Evolutionary conservation across 2,113 vertebrate species (phyloP).

Genomic region (Phaetusa simplex): DNA sequence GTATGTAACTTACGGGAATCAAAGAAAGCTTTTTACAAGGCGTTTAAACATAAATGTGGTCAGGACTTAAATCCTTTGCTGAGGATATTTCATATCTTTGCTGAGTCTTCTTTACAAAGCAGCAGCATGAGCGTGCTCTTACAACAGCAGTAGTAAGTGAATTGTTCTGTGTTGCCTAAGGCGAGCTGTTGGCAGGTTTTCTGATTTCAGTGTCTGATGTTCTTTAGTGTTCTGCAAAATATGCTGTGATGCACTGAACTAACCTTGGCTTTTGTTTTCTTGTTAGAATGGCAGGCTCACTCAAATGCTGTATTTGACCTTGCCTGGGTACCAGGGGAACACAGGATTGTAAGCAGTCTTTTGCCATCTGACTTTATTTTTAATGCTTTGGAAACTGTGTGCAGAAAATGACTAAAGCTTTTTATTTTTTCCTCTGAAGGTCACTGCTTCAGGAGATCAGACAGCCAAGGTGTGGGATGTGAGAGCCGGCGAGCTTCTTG

Average conservation of each 20-base stretch:
- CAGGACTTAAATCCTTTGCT: neutral
- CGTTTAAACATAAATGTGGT: neutral
- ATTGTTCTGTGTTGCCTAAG: neutral
- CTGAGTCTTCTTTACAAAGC: neutral
- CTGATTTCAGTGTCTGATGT: neutral
- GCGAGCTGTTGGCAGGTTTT: neutral
- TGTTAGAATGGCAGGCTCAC: constrained; percentile 92
- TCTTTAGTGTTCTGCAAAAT: neutral
- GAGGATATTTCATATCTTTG: neutral
- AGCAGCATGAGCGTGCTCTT: neutral
- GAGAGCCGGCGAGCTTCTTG: constrained; percentile 85
- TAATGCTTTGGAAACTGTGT: neutral
- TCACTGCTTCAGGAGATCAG: constrained; percentile 95
- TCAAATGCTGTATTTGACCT: constrained; percentile 97
- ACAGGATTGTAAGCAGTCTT: constrained; percentile 83
- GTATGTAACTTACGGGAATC: neutral
- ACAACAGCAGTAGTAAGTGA: neutral
- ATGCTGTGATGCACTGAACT: neutral
- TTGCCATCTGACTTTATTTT: constrained; percentile 13
- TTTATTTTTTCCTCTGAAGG: constrained; percentile 73
- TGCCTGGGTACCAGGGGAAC: constrained; percentile 92
- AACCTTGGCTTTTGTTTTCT: constrained; percentile 45
- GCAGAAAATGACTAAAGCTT: constrained; percentile 6
- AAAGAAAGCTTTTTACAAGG: neutral
- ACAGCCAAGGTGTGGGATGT: constrained; percentile 95